phyloP scores from a whole-genome alignment of 2,113 vertebrate genomes.

The Salvelinus sp. region DNA sequence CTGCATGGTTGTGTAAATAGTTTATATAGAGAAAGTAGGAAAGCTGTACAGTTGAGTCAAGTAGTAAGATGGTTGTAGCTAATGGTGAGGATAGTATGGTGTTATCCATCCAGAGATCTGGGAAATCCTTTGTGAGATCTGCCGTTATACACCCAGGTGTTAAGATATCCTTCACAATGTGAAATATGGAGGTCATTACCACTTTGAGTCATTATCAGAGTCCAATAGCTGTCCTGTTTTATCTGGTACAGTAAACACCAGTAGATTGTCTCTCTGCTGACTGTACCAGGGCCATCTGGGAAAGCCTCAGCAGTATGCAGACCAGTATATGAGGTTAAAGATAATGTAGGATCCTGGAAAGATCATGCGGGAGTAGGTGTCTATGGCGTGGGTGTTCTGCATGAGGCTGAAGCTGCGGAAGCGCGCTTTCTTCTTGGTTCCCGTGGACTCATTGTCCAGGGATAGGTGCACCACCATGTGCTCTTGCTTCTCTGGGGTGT shows the following conservation, averaged over 20 bases:
- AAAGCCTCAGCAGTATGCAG: conserved; percentile 84
- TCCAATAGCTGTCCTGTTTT: background rate
- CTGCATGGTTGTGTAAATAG: background rate
- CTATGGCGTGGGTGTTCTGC: conserved; percentile 89
- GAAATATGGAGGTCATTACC: background rate
- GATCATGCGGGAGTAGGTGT: conserved; percentile 92
- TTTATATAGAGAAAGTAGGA: background rate
- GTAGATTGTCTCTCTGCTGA: background rate
- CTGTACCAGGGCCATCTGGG: background rate
- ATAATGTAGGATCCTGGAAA: conserved; percentile 92
- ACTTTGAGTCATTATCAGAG: background rate
- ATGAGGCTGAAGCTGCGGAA: conserved; percentile 82
- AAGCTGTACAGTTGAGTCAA: conserved; percentile 2
- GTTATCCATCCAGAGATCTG: background rate
- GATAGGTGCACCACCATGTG: conserved; percentile 85
- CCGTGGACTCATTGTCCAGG: conserved; percentile 77
- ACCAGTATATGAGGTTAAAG: conserved; percentile 98
- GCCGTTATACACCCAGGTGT: background rate
- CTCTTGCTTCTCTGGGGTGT: conserved; percentile 81
- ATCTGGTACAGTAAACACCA: background rate
- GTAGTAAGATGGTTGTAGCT: background rate
- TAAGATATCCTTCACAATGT: conserved; percentile 1
- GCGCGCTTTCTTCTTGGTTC: conserved; percentile 79
- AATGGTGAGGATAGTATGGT: background rate
- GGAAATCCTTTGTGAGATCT: background rate